A percentile compares a stretch with the other conserved stretches of the same genome.
These are phyloP conservation scores for Mesochorus sp. DNA, from an alignment of 2,888 invertebrate species.

Conservation along the genomic window DNA sequence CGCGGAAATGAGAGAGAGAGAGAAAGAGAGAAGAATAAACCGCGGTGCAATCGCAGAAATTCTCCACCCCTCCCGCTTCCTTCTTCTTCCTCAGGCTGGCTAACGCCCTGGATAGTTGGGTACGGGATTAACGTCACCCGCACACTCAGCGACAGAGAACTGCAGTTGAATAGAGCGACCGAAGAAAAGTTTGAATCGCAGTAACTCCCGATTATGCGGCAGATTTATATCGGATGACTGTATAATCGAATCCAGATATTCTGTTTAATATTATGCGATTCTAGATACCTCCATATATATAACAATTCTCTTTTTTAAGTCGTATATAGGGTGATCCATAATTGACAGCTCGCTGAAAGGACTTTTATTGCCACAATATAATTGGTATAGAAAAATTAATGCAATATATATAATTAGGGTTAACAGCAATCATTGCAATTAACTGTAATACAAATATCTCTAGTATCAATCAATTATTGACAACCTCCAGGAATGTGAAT, in stretches of 20 bases:
- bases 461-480: too few species aligned
- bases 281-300: neutral
- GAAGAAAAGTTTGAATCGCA: constrained; percentile 59
- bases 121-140: constrained; percentile 58
- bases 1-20: neutral
- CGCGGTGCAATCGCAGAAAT: constrained; percentile 53
- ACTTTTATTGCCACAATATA: too few species aligned
- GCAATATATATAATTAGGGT: too few species aligned
- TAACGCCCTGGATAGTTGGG: constrained; percentile 43
- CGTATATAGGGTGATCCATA: too few species aligned
- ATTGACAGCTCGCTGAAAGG: too few species aligned
- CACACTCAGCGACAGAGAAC: constrained; percentile 54
- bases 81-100: too few species aligned
- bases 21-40: constrained; percentile 19
- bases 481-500: too few species aligned
- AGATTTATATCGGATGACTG: constrained; percentile 61
- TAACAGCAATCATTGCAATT: too few species aligned
- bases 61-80: constrained; percentile 18
- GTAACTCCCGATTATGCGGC: constrained; percentile 58
- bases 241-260: constrained; percentile 60
- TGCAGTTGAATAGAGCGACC: constrained; percentile 59
- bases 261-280: constrained; percentile 41
- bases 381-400: too few species aligned
- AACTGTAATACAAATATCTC: too few species aligned
- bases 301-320: neutral